Evolutionary conservation across 1,140 invertebrate species (phyloP).

Genomic region (Ostrea denselamellosa): DNA sequence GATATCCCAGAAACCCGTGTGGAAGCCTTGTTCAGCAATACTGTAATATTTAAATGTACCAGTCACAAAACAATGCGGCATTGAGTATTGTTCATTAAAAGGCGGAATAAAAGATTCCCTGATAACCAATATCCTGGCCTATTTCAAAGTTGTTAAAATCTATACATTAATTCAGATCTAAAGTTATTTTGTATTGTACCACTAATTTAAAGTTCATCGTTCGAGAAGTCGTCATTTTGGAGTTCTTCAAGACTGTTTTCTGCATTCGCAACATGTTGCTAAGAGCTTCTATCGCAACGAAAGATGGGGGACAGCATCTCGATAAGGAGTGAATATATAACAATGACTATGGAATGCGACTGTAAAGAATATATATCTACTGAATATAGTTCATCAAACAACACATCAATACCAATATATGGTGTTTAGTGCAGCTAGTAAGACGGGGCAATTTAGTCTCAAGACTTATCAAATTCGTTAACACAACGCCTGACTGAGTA

Average conservation of each 20-base stretch:
- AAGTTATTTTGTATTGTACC: neutral
- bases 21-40: neutral
- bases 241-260: neutral
- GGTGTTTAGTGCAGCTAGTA: no score
- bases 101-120: neutral
- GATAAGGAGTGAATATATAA: neutral
- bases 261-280: neutral
- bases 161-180: conserved; percentile 3
- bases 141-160: neutral
- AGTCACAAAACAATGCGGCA: neutral
- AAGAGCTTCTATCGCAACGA: neutral
- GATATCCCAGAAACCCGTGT: neutral
- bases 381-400: neutral
- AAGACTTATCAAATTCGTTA: no score
- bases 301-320: neutral
- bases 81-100: conserved; percentile 6
- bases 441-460: no score
- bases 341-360: neutral
- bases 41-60: neutral
- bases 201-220: neutral
- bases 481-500: no score
- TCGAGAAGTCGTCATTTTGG: neutral
- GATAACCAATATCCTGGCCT: neutral
- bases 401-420: neutral
- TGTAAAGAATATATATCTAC: neutral